These are phyloP conservation scores for Rhabdomys pumilio DNA, from an alignment of 2,797 vertebrate species.

Conservation along the genomic window DNA sequence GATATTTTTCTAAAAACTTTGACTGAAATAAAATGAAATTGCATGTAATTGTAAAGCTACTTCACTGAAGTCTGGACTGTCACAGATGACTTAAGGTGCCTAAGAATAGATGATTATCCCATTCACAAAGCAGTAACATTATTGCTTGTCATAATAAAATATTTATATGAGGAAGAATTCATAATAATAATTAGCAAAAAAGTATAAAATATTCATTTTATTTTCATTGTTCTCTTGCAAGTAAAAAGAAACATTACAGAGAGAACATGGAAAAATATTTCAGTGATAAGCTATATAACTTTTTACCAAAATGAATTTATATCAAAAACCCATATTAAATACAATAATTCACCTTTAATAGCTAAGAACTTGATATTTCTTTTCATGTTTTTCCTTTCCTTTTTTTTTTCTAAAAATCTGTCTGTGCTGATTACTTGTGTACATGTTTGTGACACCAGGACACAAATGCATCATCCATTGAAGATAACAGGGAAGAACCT, in stretches of 20 bases:
- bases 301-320: conserved; percentile 51
- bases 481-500: not conserved
- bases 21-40: conserved; percentile 56
- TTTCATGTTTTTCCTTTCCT: not conserved
- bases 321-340: not conserved
- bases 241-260: conserved; percentile 25
- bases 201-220: conserved; percentile 75
- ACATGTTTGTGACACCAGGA: not conserved
- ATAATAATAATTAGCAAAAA: conserved; percentile 68
- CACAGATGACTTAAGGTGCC: conserved; percentile 55
- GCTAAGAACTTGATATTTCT: not conserved
- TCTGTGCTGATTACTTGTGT: not conserved
- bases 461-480: not conserved
- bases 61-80: conserved; percentile 8
- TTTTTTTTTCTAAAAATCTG: not conserved
- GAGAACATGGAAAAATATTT: conserved; percentile 1
- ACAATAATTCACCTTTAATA: not conserved
- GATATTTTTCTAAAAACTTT: not conserved
- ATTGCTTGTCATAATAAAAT: conserved; percentile 76
- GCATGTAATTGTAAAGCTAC: conserved; percentile 2
- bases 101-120: conserved; percentile 36
- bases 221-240: conserved; percentile 69
- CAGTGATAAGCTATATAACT: not conserved
- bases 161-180: conserved; percentile 72
- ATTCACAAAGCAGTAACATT: conserved; percentile 61